Evolutionary conservation across 2,888 invertebrate genomes (phyloP), one percentile per base, ranked within the genome.

Genomic region (Drosophila koepferae): DNA sequence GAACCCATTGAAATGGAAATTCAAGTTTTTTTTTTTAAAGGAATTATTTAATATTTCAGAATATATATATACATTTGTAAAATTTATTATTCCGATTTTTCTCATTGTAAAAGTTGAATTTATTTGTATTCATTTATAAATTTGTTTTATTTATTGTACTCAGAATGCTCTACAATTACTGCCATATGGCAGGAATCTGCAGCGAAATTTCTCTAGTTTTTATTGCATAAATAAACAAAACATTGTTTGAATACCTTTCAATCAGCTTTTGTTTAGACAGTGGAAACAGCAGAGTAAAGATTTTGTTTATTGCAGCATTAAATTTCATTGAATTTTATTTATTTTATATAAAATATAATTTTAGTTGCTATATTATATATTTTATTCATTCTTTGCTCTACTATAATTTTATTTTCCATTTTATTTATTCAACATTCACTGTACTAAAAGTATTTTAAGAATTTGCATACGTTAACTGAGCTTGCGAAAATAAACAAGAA

Each of bases 401-500:
- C n/a, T n/a, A 31, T 43, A 44, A 34, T 34, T 20, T 1, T 5
- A 2, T 18, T 41, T 2, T 2, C 14, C 18, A 28, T 31, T 43
- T 8, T 9, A n/a, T 5, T 31, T 44, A 20, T 16, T 10, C 18
- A 20, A 31, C 0, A 3, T 20, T 34, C 20, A 34, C 31, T 44
- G 34, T 16, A 5, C 18, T 12, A 14, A 7, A n/a, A 43, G 36
- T 16, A 41, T 63, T 1, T 38, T 12, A 46, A 34, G 20, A 46
- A 58, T 31, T 38, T 28, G 41, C 61, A 34, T n/a, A 60, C 20
- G 23, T 28, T 12, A 31, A 31, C 20, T 4, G 18, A 14, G 66
- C 14, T 53, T 34, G 46, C 28, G 0, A 51, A 44, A 44, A 49
- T 38, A 51, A 68, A 68, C 56, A 16, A 31, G 2, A 65, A 41